Evolutionary conservation across 1,140 invertebrate species (phyloP).

Genomic region (Neuroterus valhalla): DNA sequence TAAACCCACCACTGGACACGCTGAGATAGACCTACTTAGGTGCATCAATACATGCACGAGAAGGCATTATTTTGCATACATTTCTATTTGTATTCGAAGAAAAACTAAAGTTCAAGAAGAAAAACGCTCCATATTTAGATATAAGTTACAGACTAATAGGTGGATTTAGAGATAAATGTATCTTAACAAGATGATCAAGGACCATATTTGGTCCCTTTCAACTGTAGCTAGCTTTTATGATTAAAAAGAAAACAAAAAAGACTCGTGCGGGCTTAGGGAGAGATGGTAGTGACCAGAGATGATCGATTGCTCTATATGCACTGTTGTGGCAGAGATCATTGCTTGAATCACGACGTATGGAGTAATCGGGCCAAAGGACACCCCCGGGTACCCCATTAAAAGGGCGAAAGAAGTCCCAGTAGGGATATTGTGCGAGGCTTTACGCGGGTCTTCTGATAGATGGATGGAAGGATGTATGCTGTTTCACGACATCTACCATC

Average conservation of each 20-base stretch:
- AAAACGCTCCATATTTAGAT: no score
- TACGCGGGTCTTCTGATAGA: conserved; percentile 37
- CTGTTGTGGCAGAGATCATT: conserved; percentile 51
- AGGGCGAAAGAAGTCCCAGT: conserved; percentile 61
- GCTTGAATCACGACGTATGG: conserved; percentile 50
- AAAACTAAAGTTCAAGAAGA: no score
- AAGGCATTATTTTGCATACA: no score
- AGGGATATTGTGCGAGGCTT: conserved; percentile 54
- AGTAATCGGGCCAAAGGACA: conserved; percentile 49
- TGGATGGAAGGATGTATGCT: conserved; percentile 56
- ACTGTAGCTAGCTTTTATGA: conserved; percentile 15
- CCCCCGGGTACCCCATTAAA: conserved; percentile 56
- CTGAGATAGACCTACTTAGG: no score
- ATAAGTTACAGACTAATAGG: not conserved
- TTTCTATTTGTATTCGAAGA: no score
- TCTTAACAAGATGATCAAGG: not conserved
- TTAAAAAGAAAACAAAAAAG: conserved; percentile 44
- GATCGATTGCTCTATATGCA: conserved; percentile 56
- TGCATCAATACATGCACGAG: no score
- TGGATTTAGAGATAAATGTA: not conserved
- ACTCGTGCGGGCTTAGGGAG: conserved; percentile 14
- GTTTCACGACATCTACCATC: conserved; percentile 52
- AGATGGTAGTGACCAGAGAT: conserved; percentile 39
- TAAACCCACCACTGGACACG: no score
- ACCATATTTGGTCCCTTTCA: conserved; percentile 13